phyloP scores from a whole-genome alignment of 2,888 invertebrate species.

The Gisinianus flammeolus region DNA sequence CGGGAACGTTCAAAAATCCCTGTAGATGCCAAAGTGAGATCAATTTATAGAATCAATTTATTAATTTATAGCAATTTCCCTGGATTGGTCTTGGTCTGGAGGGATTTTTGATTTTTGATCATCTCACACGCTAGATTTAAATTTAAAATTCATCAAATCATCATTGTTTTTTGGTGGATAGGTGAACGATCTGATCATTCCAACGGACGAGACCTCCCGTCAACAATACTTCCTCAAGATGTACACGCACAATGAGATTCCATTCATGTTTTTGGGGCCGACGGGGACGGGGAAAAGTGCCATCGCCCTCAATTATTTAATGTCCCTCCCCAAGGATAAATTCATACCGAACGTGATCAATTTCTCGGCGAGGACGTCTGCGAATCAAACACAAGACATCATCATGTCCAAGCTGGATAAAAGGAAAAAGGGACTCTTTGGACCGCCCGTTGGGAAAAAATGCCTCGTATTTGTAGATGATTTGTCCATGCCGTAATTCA shows the following conservation, averaged over 20 bases:
- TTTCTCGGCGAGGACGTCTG: conserved; percentile 92
- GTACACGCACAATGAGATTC: conserved; percentile 77
- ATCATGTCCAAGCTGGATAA: conserved; percentile 94
- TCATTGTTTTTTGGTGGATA: too few relatives aligned
- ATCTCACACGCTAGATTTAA: too few relatives aligned
- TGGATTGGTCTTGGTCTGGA: too few relatives aligned
- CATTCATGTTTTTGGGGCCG: conserved; percentile 87
- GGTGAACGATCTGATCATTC: conserved; percentile 79
- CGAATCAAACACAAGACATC: conserved; percentile 92
- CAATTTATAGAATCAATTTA: too few relatives aligned
- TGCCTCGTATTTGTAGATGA: conserved; percentile 94
- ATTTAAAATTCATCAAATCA: too few relatives aligned
- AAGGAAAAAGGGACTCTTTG: conserved; percentile 78
- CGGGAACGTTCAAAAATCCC: conserved; percentile 65
- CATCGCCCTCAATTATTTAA: conserved; percentile 74
- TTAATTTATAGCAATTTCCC: too few relatives aligned
- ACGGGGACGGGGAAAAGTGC: conserved; percentile 96
- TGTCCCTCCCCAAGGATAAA: conserved; percentile 76
- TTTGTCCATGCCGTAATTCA: conserved; percentile 89
- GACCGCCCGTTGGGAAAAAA: conserved; percentile 88
- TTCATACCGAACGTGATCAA: conserved; percentile 85
- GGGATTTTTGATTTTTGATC: too few relatives aligned
- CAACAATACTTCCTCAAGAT: conserved; percentile 82
- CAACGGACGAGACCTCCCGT: conserved; percentile 86
- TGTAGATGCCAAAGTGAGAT: conserved; percentile 64